Percentiles rank a stretch among this genome's conserved stretches.
phyloP scores from a whole-genome alignment of 92 coral and sea anemone species.

The Parazoanthus darwini region DNA sequence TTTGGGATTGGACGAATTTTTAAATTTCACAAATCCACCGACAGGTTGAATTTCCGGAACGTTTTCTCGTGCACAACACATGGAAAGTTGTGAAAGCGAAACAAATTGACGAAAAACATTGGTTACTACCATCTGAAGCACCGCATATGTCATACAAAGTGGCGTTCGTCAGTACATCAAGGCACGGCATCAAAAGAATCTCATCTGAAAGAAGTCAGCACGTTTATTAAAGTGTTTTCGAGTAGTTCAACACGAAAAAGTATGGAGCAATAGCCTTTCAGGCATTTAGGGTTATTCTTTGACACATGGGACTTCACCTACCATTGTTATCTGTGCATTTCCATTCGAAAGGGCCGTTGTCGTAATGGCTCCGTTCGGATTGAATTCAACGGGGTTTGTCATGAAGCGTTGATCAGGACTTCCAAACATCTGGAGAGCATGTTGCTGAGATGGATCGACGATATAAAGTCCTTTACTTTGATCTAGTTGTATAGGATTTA shows the following conservation, averaged over 20 bases:
- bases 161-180: conserved; percentile 11
- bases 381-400: conserved; percentile 93
- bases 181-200: conserved; percentile 17
- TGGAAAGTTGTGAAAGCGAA: conserved; percentile 44
- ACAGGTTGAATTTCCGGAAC: conserved; percentile 82
- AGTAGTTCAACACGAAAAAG: conserved; percentile 37
- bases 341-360: conserved; percentile 92
- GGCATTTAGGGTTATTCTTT: conserved; percentile 28
- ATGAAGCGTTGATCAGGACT: conserved; percentile 96
- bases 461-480: conserved; percentile 96
- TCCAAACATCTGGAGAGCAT: conserved; percentile 95
- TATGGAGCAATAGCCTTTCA: conserved; percentile 36
- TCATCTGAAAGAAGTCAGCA: conserved; percentile 18
- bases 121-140: conserved; percentile 8
- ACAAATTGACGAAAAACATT: neutral
- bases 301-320: conserved; percentile 54
- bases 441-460: conserved; percentile 98
- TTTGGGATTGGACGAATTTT: conserved; percentile 95
- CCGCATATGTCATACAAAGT: neutral
- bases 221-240: conserved; percentile 10
- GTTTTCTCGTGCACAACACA: conserved; percentile 42
- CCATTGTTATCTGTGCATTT: conserved; percentile 95
- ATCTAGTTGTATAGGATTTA: conserved; percentile 93
- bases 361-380: conserved; percentile 89
- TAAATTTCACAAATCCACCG: conserved; percentile 83